These are phyloP conservation scores for Drosophila bipectinata DNA, from an alignment of 1,140 invertebrate species.

Conservation along the genomic window DNA sequence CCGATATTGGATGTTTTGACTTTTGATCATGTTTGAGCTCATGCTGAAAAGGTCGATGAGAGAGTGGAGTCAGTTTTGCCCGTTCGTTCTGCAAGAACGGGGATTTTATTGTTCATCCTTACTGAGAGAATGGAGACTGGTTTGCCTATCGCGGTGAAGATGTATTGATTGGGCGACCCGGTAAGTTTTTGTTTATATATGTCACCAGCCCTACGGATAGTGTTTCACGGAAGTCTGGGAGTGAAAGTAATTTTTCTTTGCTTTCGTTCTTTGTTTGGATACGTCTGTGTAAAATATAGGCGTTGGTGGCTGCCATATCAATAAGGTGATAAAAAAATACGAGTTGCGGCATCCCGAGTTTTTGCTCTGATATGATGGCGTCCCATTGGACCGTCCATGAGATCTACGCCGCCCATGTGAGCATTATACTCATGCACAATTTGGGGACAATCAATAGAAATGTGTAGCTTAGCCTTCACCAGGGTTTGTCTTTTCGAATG, in stretches of 20 bases:
- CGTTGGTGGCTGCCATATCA: conserved; percentile 64
- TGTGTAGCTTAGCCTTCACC: neutral
- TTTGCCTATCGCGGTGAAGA: too few relatives aligned
- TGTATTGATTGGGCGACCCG: too few relatives aligned
- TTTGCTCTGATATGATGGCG: conserved; percentile 83
- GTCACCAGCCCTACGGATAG: too few relatives aligned
- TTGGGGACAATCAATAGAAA: conserved; percentile 66
- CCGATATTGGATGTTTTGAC: too few relatives aligned
- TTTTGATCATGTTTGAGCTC: too few relatives aligned
- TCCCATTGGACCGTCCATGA: conserved; percentile 83
- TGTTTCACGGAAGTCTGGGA: neutral
- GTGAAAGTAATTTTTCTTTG: neutral
- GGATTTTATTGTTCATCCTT: too few relatives aligned
- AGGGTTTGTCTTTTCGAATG: neutral
- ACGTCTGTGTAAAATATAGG: conserved; percentile 29
- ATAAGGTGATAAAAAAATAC: conserved; percentile 84
- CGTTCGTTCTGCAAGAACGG: too few relatives aligned
- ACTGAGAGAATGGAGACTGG: too few relatives aligned
- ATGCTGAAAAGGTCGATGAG: too few relatives aligned
- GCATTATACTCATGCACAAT: conserved; percentile 84
- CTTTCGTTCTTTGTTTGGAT: neutral
- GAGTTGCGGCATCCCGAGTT: conserved; percentile 83
- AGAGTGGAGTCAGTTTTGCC: too few relatives aligned
- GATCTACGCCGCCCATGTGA: conserved; percentile 26
- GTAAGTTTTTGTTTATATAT: too few relatives aligned